Percentiles rank a stretch among this genome's conserved stretches.
phyloP scores from a whole-genome alignment of 2,888 invertebrate genomes.

The Drosophila maculinotata region DNA sequence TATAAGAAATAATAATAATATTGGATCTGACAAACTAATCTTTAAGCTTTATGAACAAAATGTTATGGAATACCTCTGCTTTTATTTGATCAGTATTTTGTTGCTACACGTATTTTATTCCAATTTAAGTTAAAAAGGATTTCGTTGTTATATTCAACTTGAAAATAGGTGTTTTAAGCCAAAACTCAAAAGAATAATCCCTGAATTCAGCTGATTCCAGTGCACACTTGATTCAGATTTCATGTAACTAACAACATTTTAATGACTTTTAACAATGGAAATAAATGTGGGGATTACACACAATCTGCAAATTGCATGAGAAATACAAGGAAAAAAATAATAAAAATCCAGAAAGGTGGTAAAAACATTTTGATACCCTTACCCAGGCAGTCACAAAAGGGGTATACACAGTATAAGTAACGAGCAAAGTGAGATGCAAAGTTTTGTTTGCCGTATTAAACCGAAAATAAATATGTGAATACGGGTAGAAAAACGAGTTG shows the following conservation, averaged over 20 bases:
- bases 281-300: conserved; percentile 7
- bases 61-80: no score
- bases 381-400: not conserved
- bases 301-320: conserved; percentile 6
- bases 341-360: not conserved
- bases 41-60: no score
- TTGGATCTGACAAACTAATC: no score
- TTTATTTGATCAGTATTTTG: no score
- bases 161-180: not conserved
- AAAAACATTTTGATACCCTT: conserved; percentile 18
- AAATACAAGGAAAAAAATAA: not conserved
- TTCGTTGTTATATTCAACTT: not conserved
- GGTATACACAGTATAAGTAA: conserved; percentile 4
- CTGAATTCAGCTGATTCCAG: not conserved
- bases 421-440: not conserved
- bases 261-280: conserved; percentile 22
- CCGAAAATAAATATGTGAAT: conserved; percentile 20
- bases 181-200: conserved; percentile 1
- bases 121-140: no score
- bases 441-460: conserved; percentile 7
- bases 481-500: conserved; percentile 4
- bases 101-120: no score
- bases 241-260: conserved; percentile 22
- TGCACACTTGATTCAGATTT: conserved; percentile 14
- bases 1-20: no score